Evolutionary conservation across 1,140 invertebrate genomes (phyloP).

Genomic region (Holcopasites calliopsidis): DNA sequence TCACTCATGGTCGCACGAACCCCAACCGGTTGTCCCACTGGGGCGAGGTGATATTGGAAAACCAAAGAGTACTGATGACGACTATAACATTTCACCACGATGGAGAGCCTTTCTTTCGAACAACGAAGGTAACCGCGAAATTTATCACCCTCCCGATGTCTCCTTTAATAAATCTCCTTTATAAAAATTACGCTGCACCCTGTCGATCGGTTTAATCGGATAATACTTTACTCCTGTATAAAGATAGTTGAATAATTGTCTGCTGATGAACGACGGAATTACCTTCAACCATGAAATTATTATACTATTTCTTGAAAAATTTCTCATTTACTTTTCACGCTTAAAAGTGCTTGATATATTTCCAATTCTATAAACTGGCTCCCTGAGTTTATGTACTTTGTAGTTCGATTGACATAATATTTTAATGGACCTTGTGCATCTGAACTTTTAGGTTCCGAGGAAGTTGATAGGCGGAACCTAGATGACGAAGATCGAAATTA

Average conservation of each 20-base stretch:
- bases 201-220: neutral
- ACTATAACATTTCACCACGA: constrained; percentile 34
- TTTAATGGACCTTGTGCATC: neutral
- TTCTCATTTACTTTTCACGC: too few species aligned
- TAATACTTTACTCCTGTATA: too few species aligned
- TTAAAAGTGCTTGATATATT: too few species aligned
- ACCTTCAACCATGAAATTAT: neutral
- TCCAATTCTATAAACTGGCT: too few species aligned
- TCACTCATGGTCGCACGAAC: constrained; percentile 24
- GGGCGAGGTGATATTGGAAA: constrained; percentile 55
- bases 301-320: too few species aligned
- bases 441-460: constrained; percentile 17
- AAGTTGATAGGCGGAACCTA: constrained; percentile 32
- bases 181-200: neutral
- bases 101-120: constrained; percentile 40
- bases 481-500: neutral
- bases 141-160: constrained; percentile 9
- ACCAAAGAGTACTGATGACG: constrained; percentile 49
- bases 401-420: too few species aligned
- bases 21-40: constrained; percentile 40
- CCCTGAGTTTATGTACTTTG: too few species aligned
- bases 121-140: constrained; percentile 38
- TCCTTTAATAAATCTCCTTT: neutral
- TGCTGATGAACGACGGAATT: neutral
- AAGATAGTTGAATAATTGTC: too few species aligned